Conservation (phyloP, 2,888 invertebrate genomes). For the Orchesella flavescens region DNA sequence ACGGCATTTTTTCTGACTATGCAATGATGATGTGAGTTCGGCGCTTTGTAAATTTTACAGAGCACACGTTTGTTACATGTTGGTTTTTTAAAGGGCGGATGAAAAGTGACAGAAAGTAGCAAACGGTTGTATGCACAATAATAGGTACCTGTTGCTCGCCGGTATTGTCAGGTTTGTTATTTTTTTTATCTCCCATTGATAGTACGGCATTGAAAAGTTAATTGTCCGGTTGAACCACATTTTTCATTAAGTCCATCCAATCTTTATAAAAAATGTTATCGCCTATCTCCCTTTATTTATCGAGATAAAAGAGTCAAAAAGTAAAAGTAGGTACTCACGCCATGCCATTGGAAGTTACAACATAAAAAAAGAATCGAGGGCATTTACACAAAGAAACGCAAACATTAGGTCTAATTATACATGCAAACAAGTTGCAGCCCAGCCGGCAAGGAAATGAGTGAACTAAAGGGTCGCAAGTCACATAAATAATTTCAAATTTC, state of each 20-base stretch:
- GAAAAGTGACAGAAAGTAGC: too few relatives aligned
- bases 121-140: too few relatives aligned
- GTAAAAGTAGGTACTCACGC: background rate
- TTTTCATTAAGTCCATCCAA: background rate
- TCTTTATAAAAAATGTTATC: too few relatives aligned
- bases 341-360: conserved; percentile 1
- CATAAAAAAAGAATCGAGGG: background rate
- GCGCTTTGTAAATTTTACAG: background rate
- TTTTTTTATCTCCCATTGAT: background rate
- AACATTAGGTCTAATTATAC: background rate
- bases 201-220: background rate
- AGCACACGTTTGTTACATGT: background rate
- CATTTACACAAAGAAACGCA: background rate
- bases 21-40: background rate
- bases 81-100: too few relatives aligned
- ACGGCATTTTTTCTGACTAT: too few relatives aligned
- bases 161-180: too few relatives aligned
- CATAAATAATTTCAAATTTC: conserved; percentile 45
- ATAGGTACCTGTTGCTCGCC: too few relatives aligned
- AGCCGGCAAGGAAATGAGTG: conserved; percentile 3
- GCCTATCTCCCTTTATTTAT: too few relatives aligned
- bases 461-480: conserved; percentile 4
- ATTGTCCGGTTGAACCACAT: background rate
- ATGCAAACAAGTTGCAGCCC: conserved; percentile 4
- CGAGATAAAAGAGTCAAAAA: background rate